These are phyloP conservation scores for Tangara arthus DNA, from an alignment of 2,797 vertebrate genomes.

Conservation along the genomic window DNA sequence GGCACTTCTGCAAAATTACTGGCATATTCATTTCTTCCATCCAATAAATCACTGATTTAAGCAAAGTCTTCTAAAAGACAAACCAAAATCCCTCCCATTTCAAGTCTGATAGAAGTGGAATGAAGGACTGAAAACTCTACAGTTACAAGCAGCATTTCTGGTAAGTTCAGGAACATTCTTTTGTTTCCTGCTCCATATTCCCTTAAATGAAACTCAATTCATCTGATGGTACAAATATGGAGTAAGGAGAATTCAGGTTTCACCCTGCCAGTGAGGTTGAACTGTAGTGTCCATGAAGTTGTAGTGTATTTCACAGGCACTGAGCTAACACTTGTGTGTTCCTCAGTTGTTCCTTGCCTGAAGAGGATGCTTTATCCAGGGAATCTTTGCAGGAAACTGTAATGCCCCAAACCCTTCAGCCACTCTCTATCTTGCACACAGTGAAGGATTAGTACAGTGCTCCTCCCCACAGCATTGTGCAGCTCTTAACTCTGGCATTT, in stretches of 20 bases:
- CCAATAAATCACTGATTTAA: background rate
- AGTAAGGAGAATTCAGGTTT: background rate
- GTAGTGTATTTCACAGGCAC: background rate
- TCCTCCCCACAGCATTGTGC: background rate
- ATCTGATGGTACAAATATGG: background rate
- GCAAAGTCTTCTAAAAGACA: background rate
- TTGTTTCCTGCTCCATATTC: background rate
- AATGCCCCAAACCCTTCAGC: background rate
- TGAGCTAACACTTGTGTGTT: background rate
- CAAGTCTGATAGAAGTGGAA: background rate
- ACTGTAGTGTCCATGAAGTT: background rate
- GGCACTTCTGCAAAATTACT: conserved; percentile 48
- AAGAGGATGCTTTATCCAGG: background rate
- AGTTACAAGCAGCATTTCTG: background rate
- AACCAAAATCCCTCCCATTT: background rate
- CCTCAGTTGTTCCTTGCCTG: background rate
- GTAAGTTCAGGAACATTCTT: background rate
- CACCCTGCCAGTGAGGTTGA: background rate
- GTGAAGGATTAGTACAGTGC: background rate
- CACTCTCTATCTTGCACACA: background rate
- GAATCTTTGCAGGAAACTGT: background rate
- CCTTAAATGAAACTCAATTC: background rate
- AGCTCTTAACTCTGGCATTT: background rate
- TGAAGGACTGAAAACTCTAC: background rate
- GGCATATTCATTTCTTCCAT: background rate